A percentile compares a stretch with the other conserved stretches of the same genome.
These are phyloP conservation scores for Plemyria rubiginata DNA, from an alignment of 2,888 invertebrate genomes.

Conservation along the genomic window DNA sequence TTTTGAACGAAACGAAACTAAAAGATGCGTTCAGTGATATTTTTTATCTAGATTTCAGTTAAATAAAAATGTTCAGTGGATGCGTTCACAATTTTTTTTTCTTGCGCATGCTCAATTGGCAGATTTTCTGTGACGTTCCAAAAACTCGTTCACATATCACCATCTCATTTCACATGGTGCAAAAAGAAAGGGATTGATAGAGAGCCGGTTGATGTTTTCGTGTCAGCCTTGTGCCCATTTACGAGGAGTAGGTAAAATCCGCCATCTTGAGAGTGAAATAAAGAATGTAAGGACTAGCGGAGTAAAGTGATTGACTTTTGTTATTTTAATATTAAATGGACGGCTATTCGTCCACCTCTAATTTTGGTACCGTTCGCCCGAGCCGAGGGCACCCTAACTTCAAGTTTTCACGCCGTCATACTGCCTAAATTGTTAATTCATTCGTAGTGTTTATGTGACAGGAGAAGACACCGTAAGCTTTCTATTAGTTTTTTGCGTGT, in stretches of 20 bases:
- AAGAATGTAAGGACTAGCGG: constrained; percentile 84
- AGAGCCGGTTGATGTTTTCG: constrained; percentile 84
- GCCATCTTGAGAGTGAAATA: constrained; percentile 88
- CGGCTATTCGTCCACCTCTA: constrained; percentile 61
- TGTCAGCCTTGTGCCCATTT: constrained; percentile 86
- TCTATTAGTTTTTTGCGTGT: constrained; percentile 84
- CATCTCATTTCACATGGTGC: constrained; percentile 68
- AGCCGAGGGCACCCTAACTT: constrained; percentile 62
- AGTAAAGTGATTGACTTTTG: constrained; percentile 76
- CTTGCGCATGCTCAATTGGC: constrained; percentile 79
- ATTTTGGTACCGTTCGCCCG: constrained; percentile 56
- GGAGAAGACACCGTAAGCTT: constrained; percentile 83
- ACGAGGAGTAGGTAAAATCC: constrained; percentile 85
- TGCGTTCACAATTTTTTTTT: constrained; percentile 66
- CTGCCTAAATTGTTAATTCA: constrained; percentile 75
- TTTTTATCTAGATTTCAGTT: no score
- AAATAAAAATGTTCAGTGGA: no score
- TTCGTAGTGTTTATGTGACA: constrained; percentile 84
- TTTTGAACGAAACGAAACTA: constrained; percentile 42
- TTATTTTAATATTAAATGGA: constrained; percentile 80
- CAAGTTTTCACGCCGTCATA: constrained; percentile 61
- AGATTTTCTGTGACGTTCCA: constrained; percentile 74
- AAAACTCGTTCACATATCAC: constrained; percentile 67
- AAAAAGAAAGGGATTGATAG: constrained; percentile 77
- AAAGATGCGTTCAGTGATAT: constrained; percentile 71